Evolutionary conservation across 2,113 vertebrate species (phyloP).

Genomic region (Amblyopsis rosae): DNA sequence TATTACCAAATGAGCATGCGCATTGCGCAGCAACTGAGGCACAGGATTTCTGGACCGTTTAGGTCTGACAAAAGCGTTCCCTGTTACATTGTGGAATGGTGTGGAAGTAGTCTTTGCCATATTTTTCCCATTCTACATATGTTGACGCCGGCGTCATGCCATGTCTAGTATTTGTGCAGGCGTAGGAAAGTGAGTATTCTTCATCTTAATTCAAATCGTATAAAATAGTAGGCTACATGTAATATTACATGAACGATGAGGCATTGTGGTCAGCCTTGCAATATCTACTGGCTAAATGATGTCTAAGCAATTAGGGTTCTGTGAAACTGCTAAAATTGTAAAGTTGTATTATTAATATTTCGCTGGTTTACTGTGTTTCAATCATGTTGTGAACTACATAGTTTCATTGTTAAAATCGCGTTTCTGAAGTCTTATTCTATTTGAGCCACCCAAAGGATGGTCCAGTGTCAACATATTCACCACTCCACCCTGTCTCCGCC

Average conservation of each 20-base stretch:
- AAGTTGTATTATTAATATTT: not conserved
- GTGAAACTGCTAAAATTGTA: not conserved
- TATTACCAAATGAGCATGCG: constrained; percentile 43
- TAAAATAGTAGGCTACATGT: not conserved
- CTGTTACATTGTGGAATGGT: not conserved
- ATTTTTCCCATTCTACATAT: constrained; percentile 20
- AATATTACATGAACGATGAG: not conserved
- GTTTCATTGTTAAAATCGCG: not conserved
- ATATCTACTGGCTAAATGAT: not conserved
- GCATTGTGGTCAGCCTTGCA: not conserved
- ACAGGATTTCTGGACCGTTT: constrained; percentile 15
- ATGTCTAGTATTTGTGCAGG: not conserved
- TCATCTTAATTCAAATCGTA: not conserved
- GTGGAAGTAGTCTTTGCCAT: constrained; percentile 1
- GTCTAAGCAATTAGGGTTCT: constrained; percentile 38
- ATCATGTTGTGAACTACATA: not conserved
- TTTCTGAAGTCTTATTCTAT: no score
- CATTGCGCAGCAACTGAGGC: constrained; percentile 7
- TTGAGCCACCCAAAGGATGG: not conserved
- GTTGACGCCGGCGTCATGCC: constrained; percentile 25
- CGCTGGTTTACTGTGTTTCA: not conserved
- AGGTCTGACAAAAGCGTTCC: constrained; percentile 10
- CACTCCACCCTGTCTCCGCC: constrained; percentile 34
- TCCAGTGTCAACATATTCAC: not conserved
- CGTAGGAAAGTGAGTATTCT: constrained; percentile 57